phyloP scores from a whole-genome alignment of 2,888 invertebrate species.

The Didymodactylos carnosus region DNA sequence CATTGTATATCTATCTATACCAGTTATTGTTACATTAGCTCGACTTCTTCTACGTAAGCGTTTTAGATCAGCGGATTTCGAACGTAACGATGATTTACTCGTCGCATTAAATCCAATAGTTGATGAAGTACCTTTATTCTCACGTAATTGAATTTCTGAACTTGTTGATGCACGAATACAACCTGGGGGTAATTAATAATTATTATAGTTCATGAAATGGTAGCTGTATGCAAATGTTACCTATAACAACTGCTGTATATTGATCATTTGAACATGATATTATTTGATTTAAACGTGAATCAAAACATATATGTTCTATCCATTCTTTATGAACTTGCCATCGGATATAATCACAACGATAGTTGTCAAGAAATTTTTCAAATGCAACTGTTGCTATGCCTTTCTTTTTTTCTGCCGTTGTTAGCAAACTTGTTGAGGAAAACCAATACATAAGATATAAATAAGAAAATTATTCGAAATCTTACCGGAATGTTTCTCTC shows the following conservation, averaged over 20 bases:
- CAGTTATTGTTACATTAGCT: not conserved
- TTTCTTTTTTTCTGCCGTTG: not conserved
- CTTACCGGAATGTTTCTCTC: slow-evolving; percentile 30
- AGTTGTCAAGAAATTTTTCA: slow-evolving; percentile 23
- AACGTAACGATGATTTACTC: not conserved
- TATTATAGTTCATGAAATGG: not conserved
- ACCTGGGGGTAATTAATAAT: not conserved
- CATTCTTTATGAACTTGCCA: slow-evolving; percentile 34
- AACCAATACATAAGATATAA: not conserved
- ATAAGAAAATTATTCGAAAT: too few relatives aligned
- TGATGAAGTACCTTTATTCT: not conserved
- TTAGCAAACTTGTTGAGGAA: slow-evolving; percentile 1
- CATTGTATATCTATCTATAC: not conserved
- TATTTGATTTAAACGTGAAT: slow-evolving; percentile 21
- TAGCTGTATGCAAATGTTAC: too few relatives aligned
- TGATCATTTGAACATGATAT: slow-evolving; percentile 34
- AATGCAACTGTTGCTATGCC: slow-evolving; percentile 29
- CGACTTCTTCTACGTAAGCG: not conserved
- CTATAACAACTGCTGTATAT: slow-evolving; percentile 32
- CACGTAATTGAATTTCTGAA: not conserved
- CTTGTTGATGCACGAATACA: slow-evolving; percentile 5
- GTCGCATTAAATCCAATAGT: not conserved
- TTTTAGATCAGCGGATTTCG: not conserved
- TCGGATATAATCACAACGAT: slow-evolving; percentile 27
- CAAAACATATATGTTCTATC: slow-evolving; percentile 28